phyloP scores from a whole-genome alignment of 2,888 invertebrate species.

The Amphipyra berbera region DNA sequence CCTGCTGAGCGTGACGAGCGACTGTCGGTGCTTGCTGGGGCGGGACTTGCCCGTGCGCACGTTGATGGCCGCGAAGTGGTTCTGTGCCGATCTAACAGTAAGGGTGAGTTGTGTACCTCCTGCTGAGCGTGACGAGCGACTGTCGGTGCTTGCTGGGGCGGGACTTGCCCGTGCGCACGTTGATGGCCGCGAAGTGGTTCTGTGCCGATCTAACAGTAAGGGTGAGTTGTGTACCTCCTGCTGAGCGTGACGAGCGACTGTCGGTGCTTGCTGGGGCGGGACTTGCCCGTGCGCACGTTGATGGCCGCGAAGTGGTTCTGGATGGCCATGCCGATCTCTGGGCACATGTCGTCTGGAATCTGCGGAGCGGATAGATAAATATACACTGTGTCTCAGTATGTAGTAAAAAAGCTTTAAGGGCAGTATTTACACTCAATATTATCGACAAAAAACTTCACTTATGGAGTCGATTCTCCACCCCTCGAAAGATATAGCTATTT shows the following conservation, averaged over 20 bases:
- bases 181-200: conserved; percentile 97
- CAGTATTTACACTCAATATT: too few species aligned
- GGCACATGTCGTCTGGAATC: conserved; percentile 96
- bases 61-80: too few species aligned
- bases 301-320: conserved; percentile 98
- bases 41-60: too few species aligned
- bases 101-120: conserved; percentile 84
- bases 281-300: conserved; percentile 93
- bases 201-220: conserved; percentile 90
- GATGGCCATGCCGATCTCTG: conserved; percentile 94
- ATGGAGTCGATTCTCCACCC: too few species aligned
- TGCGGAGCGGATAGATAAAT: conserved; percentile 66
- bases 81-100: too few species aligned
- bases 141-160: conserved; percentile 95
- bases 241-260: conserved; percentile 96
- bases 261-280: conserved; percentile 94
- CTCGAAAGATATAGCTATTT: too few species aligned
- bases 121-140: conserved; percentile 95
- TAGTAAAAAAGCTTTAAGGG: too few species aligned
- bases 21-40: too few species aligned
- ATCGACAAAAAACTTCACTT: too few species aligned
- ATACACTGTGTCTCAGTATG: too few species aligned
- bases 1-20: too few species aligned
- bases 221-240: conserved; percentile 86
- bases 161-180: conserved; percentile 93